Evolutionary conservation across 2,888 invertebrate genomes (phyloP).

Genomic region (Chymomyza fuscimana): DNA sequence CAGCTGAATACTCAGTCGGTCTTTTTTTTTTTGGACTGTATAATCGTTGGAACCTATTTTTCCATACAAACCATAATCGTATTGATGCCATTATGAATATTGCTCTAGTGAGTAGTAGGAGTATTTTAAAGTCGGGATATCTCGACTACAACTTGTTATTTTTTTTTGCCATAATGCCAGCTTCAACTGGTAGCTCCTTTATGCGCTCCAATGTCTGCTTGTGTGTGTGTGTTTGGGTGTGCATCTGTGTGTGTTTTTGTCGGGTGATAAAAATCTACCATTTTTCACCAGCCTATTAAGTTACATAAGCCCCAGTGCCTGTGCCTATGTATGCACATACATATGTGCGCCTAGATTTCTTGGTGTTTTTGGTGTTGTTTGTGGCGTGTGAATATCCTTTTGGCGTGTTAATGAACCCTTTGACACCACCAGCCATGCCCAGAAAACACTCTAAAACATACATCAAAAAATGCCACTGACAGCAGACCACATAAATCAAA

Average conservation of each 20-base stretch:
- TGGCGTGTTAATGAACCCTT: conserved; percentile 68
- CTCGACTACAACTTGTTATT: neutral
- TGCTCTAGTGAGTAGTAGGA: no score
- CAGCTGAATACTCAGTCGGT: no score
- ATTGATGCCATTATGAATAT: no score
- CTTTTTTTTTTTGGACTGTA: no score
- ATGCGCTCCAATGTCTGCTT: conserved; percentile 6
- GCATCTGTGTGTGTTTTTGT: conserved; percentile 19
- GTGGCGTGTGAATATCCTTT: conserved; percentile 67
- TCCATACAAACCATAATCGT: no score
- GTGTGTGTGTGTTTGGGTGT: conserved; percentile 9
- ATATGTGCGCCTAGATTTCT: neutral
- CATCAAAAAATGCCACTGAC: conserved; percentile 48
- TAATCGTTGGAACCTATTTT: no score
- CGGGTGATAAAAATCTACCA: conserved; percentile 64
- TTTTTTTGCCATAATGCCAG: neutral
- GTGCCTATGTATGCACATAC: neutral
- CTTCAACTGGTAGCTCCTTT: neutral
- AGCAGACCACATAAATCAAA: conserved; percentile 62
- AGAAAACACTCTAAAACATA: conserved; percentile 28
- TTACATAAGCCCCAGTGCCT: conserved; percentile 61
- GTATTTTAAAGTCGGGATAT: no score
- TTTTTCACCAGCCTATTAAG: conserved; percentile 69
- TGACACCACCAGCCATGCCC: conserved; percentile 40
- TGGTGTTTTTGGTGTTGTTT: neutral